Percentiles rank a stretch among this genome's conserved stretches.
Evolutionary conservation across 2,888 invertebrate genomes (phyloP).

Genomic region (Hesperia comma): DNA sequence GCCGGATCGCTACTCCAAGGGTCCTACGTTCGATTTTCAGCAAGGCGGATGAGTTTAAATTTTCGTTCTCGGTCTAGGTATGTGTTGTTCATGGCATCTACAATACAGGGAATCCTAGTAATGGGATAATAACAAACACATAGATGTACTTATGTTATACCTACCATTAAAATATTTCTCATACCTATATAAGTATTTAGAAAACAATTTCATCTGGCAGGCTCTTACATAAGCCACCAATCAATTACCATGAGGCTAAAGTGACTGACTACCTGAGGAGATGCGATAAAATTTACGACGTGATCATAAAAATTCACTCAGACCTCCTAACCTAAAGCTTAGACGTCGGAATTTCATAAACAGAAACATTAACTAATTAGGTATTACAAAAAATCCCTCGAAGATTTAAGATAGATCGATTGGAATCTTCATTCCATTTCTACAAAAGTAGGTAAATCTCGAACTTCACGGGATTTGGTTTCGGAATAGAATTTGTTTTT

Average conservation of each 20-base stretch:
- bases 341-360: not conserved
- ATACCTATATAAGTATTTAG: too few relatives aligned
- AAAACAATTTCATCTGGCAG: not conserved
- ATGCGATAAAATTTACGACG: conserved; percentile 2
- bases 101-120: too few relatives aligned
- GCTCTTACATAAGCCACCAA: not conserved
- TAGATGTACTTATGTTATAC: too few relatives aligned
- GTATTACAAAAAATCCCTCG: conserved; percentile 7
- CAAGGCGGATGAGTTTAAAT: too few relatives aligned
- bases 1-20: too few relatives aligned
- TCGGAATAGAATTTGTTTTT: not conserved
- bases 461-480: not conserved
- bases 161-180: too few relatives aligned
- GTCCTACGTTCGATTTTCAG: too few relatives aligned
- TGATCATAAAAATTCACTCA: conserved; percentile 3
- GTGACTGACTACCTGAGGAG: not conserved
- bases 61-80: too few relatives aligned
- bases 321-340: not conserved
- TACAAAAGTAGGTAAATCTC: conserved; percentile 11
- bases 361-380: conserved; percentile 11
- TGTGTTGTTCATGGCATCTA: too few relatives aligned
- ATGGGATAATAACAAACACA: too few relatives aligned
- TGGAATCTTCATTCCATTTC: conserved; percentile 5
- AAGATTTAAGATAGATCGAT: not conserved
- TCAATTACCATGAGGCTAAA: not conserved